Conservation (phyloP, 2,113 vertebrate genomes). For the Marmota monax region DNA sequence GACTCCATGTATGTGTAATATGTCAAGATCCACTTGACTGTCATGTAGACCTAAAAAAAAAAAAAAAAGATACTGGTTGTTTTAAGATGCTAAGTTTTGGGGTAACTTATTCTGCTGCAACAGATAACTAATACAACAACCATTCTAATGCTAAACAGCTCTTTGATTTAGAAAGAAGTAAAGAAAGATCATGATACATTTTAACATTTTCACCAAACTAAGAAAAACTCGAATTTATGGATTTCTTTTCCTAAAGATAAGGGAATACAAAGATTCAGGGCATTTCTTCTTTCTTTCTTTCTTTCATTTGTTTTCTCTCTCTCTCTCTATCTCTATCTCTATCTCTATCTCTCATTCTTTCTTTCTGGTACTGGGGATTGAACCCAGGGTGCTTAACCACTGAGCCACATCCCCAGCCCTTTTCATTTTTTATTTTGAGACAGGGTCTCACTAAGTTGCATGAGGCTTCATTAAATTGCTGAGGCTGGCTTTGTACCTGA, state of each 20-base stretch:
- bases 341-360: too few relatives aligned
- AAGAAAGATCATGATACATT: background rate
- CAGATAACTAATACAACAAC: background rate
- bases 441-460: too few relatives aligned
- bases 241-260: background rate
- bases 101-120: background rate
- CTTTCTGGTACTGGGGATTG: too few relatives aligned
- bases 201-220: background rate
- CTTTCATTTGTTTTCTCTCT: too few relatives aligned
- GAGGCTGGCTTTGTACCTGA: too few relatives aligned
- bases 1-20: too few relatives aligned
- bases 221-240: conserved; percentile 18
- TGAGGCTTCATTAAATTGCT: too few relatives aligned
- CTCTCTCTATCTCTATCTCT: too few relatives aligned
- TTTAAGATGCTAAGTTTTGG: background rate
- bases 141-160: background rate
- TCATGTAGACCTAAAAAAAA: background rate
- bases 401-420: too few relatives aligned
- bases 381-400: too few relatives aligned
- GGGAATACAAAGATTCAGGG: background rate
- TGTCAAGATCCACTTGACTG: too few relatives aligned
- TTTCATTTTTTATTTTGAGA: too few relatives aligned
- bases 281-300: background rate
- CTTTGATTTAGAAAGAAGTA: conserved; percentile 10
- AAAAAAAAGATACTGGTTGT: background rate